These are phyloP conservation scores for Hetaerina titia DNA, from an alignment of 2,888 invertebrate species.

Conservation along the genomic window DNA sequence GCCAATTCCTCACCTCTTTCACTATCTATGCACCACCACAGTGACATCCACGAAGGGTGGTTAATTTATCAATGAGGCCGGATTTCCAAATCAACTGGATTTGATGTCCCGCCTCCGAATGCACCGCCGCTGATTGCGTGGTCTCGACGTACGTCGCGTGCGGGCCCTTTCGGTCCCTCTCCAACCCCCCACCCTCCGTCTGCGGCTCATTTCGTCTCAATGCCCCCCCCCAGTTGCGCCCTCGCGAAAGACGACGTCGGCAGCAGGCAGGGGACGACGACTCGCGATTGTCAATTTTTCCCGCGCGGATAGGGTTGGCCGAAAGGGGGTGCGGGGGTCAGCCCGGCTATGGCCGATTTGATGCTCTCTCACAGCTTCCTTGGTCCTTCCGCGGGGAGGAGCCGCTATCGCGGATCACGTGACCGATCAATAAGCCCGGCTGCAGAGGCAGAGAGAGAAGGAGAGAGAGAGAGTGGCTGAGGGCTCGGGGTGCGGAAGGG, in stretches of 20 bases:
- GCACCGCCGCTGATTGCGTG: too few relatives aligned
- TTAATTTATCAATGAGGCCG: too few relatives aligned
- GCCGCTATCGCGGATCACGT: conserved; percentile 57
- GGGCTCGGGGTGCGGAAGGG: neutral
- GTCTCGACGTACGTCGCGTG: neutral
- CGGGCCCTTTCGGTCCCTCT: neutral
- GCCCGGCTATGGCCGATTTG: conserved; percentile 44
- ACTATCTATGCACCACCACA: too few relatives aligned
- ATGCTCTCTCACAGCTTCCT: conserved; percentile 51
- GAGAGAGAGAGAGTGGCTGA: neutral
- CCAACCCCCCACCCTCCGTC: neutral
- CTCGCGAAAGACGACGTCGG: neutral
- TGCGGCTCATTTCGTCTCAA: neutral
- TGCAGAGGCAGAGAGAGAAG: conserved; percentile 42
- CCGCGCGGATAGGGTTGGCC: neutral
- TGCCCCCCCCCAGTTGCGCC: neutral
- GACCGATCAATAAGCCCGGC: conserved; percentile 63
- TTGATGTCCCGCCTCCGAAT: neutral
- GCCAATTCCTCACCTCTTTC: too few relatives aligned
- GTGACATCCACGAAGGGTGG: too few relatives aligned
- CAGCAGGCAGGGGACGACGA: neutral
- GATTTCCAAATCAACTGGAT: neutral
- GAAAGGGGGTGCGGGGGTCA: neutral
- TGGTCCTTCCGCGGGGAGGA: conserved; percentile 55
- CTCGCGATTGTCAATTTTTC: neutral